Base-by-base conservation (phyloP, 2,113 vertebrate genomes). In the Cacatua alba region DNA sequence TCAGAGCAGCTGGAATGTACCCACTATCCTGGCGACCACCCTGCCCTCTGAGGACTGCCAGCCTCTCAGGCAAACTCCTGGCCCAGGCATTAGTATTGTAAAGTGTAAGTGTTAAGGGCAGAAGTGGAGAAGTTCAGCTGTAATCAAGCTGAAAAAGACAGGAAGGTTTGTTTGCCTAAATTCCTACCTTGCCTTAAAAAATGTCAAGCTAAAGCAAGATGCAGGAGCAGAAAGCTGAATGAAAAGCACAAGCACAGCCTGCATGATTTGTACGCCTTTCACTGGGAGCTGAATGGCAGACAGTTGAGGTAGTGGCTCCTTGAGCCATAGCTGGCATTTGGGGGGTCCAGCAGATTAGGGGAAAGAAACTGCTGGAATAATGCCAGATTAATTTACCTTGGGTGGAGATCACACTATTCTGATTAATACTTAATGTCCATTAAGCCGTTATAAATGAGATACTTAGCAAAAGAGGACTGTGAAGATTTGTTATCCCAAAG, bases 191-290 rank as follows among this genome's bases (percentile, higher is more conserved):
- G 63, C 31, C 63, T 82, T 82, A n/a, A 39, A 74, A 75, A 31
- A 46, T 4, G 3, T 12, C 19, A 4, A 35, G 31, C 29, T 71
- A 7, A 76, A 88, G 51, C 0, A 9, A 70, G 55, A 29, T 20
- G 10, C 0, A 2, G 52, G 55, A 35, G 9, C 3, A 0, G 21
- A 31, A 59, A 70, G 41, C 48, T 29, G 53, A 26, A 8, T 28
- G 52, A 60, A 79, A 52, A 39, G 17, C 20, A 6, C 17, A 35
- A 29, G 53, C 35, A 29, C 33, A 28, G 28, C 23, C 26, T 41
- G 11, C 0, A 0, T 5, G 6, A 17, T 8, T 17, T 46, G 9
- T 35, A 3, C 0, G 1, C 12, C 8, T 49, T 43, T 37, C 11
- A 4, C 4, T 10, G n/a, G 37, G 19, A 55, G 37, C 70, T 79